Evolutionary conservation across 2,888 invertebrate species (phyloP).

Genomic region (Philhelius pedissequus): DNA sequence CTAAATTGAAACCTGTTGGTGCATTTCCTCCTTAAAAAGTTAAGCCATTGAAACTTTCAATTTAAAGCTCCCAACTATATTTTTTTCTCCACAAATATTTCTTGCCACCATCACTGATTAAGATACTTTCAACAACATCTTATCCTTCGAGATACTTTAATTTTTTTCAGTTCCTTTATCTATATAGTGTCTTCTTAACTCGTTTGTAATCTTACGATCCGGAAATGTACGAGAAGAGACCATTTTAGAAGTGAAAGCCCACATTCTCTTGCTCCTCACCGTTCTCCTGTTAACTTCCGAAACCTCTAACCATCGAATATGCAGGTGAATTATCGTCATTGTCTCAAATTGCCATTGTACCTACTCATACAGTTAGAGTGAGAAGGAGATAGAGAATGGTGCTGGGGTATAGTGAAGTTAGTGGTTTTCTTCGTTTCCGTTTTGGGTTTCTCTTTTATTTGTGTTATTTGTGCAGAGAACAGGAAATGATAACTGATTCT

Average conservation of each 20-base stretch:
- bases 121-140: constrained; percentile 49
- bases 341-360: constrained; percentile 20
- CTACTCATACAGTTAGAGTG: neutral
- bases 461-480: neutral
- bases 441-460: neutral
- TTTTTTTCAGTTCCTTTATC: constrained; percentile 25
- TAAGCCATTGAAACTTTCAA: neutral
- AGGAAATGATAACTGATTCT: constrained; percentile 63
- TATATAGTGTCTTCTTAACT: constrained; percentile 44
- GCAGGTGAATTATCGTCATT: constrained; percentile 60
- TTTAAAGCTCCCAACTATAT: neutral
- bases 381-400: neutral
- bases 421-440: constrained; percentile 25
- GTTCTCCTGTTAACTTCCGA: constrained; percentile 1
- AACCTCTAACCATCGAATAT: constrained; percentile 58
- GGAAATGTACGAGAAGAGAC: constrained; percentile 34
- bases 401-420: neutral
- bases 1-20: too few relatives aligned
- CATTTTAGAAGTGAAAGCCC: constrained; percentile 34
- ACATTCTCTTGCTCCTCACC: neutral
- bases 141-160: constrained; percentile 33
- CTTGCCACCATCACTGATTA: constrained; percentile 51
- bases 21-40: neutral
- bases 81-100: neutral
- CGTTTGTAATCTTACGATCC: constrained; percentile 51